phyloP scores from a whole-genome alignment of 2,797 vertebrate genomes.

The Aldrovandia affinis region DNA sequence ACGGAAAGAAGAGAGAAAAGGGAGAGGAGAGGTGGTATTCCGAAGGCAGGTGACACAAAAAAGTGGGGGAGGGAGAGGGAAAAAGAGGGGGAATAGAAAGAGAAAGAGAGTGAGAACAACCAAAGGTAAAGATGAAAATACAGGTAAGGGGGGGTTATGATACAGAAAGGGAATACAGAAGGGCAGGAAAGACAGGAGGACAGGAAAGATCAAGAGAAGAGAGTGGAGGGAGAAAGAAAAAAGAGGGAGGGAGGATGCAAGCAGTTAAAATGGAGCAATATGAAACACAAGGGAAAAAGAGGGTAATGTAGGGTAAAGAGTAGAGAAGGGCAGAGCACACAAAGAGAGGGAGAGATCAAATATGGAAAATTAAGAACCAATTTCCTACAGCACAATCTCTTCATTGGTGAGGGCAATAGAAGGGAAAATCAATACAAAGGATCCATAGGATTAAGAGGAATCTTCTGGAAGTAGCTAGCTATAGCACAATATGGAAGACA shows the following conservation, averaged over 20 bases:
- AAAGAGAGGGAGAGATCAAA: not conserved
- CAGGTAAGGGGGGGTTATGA: not conserved
- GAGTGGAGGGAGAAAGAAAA: not conserved
- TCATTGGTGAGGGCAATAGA: not conserved
- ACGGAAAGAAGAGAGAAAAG: not conserved
- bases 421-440: not conserved
- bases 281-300: not conserved
- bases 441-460: not conserved
- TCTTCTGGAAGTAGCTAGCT: not conserved
- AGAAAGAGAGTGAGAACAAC: not conserved
- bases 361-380: not conserved
- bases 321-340: not conserved
- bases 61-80: not conserved
- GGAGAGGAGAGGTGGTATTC: not conserved
- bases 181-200: not conserved
- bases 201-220: not conserved
- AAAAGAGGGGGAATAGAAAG: not conserved
- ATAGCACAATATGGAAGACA: not conserved
- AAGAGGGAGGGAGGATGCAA: not conserved
- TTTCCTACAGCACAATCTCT: not conserved
- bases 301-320: not conserved
- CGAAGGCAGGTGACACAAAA: not conserved
- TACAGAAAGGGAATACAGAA: not conserved
- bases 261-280: not conserved
- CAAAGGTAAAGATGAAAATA: not conserved